Conservation (phyloP, 2,113 vertebrate genomes). For the Vimba vimba region DNA sequence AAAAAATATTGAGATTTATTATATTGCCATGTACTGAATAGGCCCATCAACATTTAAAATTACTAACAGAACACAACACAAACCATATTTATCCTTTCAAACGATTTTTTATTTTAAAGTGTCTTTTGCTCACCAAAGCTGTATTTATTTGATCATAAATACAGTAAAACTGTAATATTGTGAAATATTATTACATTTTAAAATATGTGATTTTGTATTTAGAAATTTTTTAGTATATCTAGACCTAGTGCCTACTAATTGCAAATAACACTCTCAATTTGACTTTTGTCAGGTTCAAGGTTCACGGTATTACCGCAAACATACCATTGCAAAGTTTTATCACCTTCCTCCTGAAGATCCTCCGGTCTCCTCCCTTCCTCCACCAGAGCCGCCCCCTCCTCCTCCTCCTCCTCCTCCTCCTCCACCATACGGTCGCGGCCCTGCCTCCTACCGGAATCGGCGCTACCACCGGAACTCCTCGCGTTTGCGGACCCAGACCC, state of each 20-base stretch:
- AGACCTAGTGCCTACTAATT: not conserved
- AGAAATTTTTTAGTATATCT: no score
- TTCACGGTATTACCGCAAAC: constrained; percentile 69
- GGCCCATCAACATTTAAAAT: no score
- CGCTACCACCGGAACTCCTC: constrained; percentile 58
- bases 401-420: constrained; percentile 37
- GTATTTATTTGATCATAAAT: no score
- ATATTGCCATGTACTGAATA: no score
- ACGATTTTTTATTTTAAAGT: no score
- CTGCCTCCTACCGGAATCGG: constrained; percentile 63
- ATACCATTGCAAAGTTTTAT: constrained; percentile 55
- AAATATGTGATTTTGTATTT: no score
- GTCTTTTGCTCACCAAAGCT: no score
- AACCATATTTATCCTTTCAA: no score
- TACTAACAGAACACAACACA: no score
- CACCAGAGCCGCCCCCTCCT: constrained; percentile 54
- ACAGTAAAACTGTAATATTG: no score
- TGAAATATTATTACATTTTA: no score
- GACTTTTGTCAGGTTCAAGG: constrained; percentile 74
- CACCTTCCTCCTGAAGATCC: constrained; percentile 44
- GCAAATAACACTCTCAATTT: not conserved
- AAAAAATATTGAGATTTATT: not conserved
- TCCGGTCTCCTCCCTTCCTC: not conserved
- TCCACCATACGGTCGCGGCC: constrained; percentile 54
- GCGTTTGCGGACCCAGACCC: constrained; percentile 57